These are phyloP conservation scores for Platichthys stellatus DNA, from an alignment of 2,113 vertebrate species.

Conservation along the genomic window DNA sequence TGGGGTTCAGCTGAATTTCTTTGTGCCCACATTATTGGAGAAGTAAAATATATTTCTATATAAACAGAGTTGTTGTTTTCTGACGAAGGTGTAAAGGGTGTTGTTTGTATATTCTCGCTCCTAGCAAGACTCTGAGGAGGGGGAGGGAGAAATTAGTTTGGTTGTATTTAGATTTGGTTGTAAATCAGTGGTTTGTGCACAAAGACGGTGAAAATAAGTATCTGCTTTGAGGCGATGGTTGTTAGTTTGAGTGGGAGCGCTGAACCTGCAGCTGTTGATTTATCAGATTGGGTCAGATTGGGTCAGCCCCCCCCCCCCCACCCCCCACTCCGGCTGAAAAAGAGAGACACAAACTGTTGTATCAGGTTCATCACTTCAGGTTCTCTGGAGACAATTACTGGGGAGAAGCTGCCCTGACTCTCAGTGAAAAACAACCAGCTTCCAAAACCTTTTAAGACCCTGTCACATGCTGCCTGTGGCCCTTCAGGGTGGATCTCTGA, in stretches of 20 bases:
- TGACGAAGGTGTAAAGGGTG: too few relatives aligned
- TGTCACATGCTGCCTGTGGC: background rate
- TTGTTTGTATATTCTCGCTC: too few relatives aligned
- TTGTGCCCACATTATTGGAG: too few relatives aligned
- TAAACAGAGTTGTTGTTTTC: too few relatives aligned
- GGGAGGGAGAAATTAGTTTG: background rate
- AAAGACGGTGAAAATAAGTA: background rate
- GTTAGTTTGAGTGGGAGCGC: background rate
- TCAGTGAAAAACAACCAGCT: background rate
- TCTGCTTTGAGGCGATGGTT: background rate
- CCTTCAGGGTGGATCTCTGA: background rate
- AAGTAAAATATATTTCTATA: too few relatives aligned
- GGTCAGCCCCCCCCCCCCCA: background rate
- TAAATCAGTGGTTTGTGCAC: background rate
- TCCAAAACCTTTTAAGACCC: background rate
- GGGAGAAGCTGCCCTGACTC: background rate
- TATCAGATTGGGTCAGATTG: background rate
- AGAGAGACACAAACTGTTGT: background rate
- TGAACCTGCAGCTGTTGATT: background rate
- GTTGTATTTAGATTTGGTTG: background rate
- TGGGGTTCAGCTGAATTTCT: too few relatives aligned
- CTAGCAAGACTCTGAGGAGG: too few relatives aligned
- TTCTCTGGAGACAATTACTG: background rate
- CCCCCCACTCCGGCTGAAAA: background rate
- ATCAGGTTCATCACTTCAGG: background rate